A percentile compares a stretch with the other conserved stretches of the same genome.
These are phyloP conservation scores for Dichetophora obliterata DNA, from an alignment of 2,888 invertebrate genomes.

Conservation along the genomic window DNA sequence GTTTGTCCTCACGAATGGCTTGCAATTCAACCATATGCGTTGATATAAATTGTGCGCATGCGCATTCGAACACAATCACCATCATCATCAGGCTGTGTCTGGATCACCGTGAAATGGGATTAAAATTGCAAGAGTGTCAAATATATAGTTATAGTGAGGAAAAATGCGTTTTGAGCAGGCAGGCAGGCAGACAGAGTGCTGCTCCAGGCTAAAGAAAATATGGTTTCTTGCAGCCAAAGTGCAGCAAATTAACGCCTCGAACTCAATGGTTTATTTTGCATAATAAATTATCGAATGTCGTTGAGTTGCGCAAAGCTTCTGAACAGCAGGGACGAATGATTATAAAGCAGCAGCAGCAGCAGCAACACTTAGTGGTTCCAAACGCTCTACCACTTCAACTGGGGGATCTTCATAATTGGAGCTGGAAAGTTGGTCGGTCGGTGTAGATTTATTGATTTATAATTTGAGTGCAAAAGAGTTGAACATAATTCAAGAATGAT, in stretches of 20 bases:
- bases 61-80: conserved; percentile 8
- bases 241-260: conserved; percentile 34
- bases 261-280: conserved; percentile 35
- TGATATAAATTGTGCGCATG: conserved; percentile 36
- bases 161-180: conserved; percentile 22
- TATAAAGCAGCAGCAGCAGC: not conserved
- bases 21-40: conserved; percentile 11
- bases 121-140: conserved; percentile 64
- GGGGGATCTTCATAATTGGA: conserved; percentile 19
- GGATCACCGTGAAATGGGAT: conserved; percentile 69
- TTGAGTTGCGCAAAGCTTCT: conserved; percentile 29
- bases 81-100: conserved; percentile 49
- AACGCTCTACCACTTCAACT: not conserved
- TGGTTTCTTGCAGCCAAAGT: not conserved
- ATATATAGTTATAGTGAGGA: conserved; percentile 47
- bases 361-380: not conserved
- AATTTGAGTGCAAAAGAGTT: conserved; percentile 65
- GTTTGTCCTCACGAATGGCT: not conserved
- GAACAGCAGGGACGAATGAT: not conserved
- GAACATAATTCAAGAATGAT: conserved; percentile 32
- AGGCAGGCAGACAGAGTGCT: not conserved
- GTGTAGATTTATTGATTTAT: conserved; percentile 67
- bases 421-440: conserved; percentile 16
- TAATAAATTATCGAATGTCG: conserved; percentile 36
- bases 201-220: conserved; percentile 7